These are phyloP conservation scores for Lithobates pipiens DNA, from an alignment of 2,797 vertebrate genomes.

Conservation along the genomic window DNA sequence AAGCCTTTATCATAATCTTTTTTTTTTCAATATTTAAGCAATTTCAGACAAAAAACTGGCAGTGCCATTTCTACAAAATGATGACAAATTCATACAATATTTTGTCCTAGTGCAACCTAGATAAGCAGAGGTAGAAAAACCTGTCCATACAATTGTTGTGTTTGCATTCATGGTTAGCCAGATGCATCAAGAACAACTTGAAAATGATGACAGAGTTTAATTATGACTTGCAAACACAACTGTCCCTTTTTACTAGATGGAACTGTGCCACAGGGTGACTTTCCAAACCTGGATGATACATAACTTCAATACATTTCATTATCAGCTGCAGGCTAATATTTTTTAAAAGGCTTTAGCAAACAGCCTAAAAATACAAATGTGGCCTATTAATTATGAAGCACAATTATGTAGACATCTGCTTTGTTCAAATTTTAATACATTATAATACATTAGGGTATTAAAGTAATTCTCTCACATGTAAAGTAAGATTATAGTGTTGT, in stretches of 20 bases:
- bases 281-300: not conserved
- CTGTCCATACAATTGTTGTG: constrained; percentile 18
- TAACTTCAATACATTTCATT: not conserved
- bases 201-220: constrained; percentile 25
- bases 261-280: constrained; percentile 11
- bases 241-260: not conserved
- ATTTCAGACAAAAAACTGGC: not conserved
- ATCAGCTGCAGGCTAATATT: not conserved
- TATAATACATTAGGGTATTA: no score
- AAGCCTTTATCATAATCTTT: not conserved
- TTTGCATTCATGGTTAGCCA: constrained; percentile 26
- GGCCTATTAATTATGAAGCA: not conserved
- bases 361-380: not conserved
- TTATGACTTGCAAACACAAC: constrained; percentile 22
- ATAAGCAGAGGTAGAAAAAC: constrained; percentile 19
- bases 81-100: not conserved
- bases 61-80: not conserved
- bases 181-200: constrained; percentile 20
- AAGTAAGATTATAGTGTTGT: no score
- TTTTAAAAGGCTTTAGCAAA: not conserved
- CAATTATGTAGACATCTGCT: not conserved
- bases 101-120: not conserved
- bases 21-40: constrained; percentile 3
- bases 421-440: no score
- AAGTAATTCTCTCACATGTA: no score